Evolutionary conservation across 2,797 vertebrate genomes (phyloP).

Genomic region (Hoplostethus atlanticus): DNA sequence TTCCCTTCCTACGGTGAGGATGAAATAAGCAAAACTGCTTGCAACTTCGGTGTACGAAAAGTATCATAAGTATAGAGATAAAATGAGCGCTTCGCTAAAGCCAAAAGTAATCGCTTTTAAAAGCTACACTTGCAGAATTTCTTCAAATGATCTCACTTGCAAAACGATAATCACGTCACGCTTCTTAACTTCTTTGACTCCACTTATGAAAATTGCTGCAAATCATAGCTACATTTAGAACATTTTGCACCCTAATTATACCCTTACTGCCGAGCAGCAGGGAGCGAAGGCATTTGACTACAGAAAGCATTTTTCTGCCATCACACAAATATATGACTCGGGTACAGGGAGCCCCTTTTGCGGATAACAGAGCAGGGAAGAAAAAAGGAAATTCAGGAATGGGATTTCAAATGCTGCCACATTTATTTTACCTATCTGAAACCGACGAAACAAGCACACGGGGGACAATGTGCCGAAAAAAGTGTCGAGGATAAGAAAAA

Average conservation of each 20-base stretch:
- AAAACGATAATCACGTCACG: too few species aligned
- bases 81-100: too few species aligned
- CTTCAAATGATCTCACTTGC: too few species aligned
- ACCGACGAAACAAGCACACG: constrained; percentile 3
- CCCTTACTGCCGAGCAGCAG: constrained; percentile 59
- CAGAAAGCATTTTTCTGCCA: constrained; percentile 47
- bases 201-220: constrained; percentile 37
- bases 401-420: constrained; percentile 43
- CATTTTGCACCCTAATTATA: constrained; percentile 62
- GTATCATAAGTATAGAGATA: too few species aligned
- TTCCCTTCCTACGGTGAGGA: too few species aligned
- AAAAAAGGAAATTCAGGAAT: constrained; percentile 44
- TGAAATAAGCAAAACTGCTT: too few species aligned
- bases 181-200: neutral
- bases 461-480: neutral
- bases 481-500: too few species aligned
- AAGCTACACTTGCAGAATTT: too few species aligned
- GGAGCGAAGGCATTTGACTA: constrained; percentile 41
- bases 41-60: too few species aligned
- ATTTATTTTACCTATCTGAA: constrained; percentile 30
- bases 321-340: constrained; percentile 48
- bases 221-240: constrained; percentile 62
- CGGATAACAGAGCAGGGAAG: constrained; percentile 16
- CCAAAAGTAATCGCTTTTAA: too few species aligned
- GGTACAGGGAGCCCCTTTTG: constrained; percentile 36